phyloP scores from a whole-genome alignment of 1,140 invertebrate species.

The Drosophila neocordata region DNA sequence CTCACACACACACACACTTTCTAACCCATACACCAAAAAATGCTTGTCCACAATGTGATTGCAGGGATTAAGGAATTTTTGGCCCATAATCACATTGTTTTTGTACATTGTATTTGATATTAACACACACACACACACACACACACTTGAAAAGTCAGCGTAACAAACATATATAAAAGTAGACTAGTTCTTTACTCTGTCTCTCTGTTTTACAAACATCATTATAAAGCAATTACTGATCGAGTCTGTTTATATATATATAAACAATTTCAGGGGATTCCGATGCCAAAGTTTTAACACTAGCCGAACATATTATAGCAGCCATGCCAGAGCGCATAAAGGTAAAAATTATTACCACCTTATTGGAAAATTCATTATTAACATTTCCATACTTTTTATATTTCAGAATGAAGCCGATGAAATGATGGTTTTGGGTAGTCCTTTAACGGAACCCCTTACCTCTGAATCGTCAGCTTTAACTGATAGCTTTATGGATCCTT shows the following conservation, averaged over 20 bases:
- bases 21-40: not conserved
- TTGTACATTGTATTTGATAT: constrained; percentile 8
- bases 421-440: constrained; percentile 83
- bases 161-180: constrained; percentile 14
- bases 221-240: not conserved
- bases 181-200: constrained; percentile 57
- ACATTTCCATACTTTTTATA: not conserved
- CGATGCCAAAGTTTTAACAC: constrained; percentile 94
- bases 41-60: constrained; percentile 69
- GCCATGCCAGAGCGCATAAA: constrained; percentile 98
- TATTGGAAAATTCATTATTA: not conserved
- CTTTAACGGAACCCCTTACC: constrained; percentile 78
- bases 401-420: constrained; percentile 81
- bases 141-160: too few species aligned
- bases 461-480: constrained; percentile 82
- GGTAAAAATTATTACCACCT: constrained; percentile 83
- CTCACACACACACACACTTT: constrained; percentile 8
- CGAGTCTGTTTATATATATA: not conserved
- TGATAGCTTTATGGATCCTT: constrained; percentile 87
- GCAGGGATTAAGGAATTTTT: constrained; percentile 36
- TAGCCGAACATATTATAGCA: constrained; percentile 98
- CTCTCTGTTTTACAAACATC: constrained; percentile 20
- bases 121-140: constrained; percentile 9
- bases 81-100: not conserved
- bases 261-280: constrained; percentile 91